phyloP scores from a whole-genome alignment of 1,140 invertebrate species.

The Zaprionus ornatus region DNA sequence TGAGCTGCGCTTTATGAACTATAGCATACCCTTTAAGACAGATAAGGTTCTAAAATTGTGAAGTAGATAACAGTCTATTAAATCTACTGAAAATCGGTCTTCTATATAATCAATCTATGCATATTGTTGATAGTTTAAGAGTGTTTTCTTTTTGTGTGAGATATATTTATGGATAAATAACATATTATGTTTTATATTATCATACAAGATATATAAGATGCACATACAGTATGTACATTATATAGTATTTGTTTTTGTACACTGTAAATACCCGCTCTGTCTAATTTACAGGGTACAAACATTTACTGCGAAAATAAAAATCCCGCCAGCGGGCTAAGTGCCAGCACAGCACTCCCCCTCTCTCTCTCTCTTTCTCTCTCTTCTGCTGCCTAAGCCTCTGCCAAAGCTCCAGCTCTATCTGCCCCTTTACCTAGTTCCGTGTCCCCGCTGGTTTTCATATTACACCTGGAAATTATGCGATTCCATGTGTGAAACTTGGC shows the following conservation, averaged over 20 bases:
- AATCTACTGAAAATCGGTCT: no score
- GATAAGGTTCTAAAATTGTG: no score
- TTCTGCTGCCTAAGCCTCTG: conserved; percentile 1
- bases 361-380: neutral
- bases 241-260: no score
- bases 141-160: no score
- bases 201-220: neutral
- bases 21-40: neutral
- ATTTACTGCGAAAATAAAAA: conserved; percentile 31
- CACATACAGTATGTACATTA: neutral
- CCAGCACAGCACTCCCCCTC: neutral
- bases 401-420: neutral
- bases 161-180: no score
- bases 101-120: no score
- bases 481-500: conserved; percentile 56
- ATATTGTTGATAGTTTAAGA: no score
- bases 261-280: neutral
- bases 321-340: conserved; percentile 35
- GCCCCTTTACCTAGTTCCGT: neutral
- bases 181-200: no score
- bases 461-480: conserved; percentile 63
- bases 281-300: neutral
- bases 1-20: neutral
- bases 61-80: no score
- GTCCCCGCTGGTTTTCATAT: conserved; percentile 29